Percentiles rank a stretch among this genome's conserved stretches.
Evolutionary conservation across 2,888 invertebrate species (phyloP).

Genomic region (Lagria hirta): DNA sequence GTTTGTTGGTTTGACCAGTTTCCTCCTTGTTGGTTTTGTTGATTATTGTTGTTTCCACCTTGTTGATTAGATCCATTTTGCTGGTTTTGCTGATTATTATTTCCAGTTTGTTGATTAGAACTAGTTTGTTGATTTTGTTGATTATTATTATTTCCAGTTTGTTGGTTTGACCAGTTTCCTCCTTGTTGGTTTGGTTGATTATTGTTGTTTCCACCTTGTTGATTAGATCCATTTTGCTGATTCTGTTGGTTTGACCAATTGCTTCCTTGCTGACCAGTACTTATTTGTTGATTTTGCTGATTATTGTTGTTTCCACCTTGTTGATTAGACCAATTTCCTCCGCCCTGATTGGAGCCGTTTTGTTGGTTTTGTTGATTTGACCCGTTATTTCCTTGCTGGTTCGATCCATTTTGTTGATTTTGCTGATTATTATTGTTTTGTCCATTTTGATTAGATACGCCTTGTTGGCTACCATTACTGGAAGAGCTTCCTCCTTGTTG

Average conservation of each 20-base stretch:
- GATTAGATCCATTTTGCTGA: conserved; percentile 31
- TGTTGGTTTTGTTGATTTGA: conserved; percentile 16
- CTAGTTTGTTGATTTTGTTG: conserved; percentile 23
- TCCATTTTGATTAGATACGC: conserved; percentile 27
- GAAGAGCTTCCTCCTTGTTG: conserved; percentile 14
- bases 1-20: conserved; percentile 3
- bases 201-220: conserved; percentile 43
- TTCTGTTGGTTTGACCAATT: conserved; percentile 22
- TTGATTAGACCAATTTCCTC: conserved; percentile 16
- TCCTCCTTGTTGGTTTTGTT: conserved; percentile 2
- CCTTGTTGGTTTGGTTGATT: conserved; percentile 22
- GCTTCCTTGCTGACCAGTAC: conserved; percentile 26
- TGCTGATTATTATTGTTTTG: conserved; percentile 17
- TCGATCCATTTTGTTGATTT: conserved; percentile 32
- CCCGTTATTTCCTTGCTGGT: conserved; percentile 43
- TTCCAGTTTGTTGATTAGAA: conserved; percentile 24
- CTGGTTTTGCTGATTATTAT: conserved; percentile 19
- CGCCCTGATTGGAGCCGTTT: conserved; percentile 15
- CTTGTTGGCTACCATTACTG: conserved; percentile 29
- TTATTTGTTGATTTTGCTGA: conserved; percentile 28
- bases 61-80: conserved; percentile 25
- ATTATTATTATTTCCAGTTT: conserved; percentile 8
- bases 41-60: conserved; percentile 11
- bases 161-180: conserved; percentile 19
- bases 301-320: conserved; percentile 21